Conservation (phyloP, 2,797 vertebrate species). For the Urocyon cinereoargenteus region DNA sequence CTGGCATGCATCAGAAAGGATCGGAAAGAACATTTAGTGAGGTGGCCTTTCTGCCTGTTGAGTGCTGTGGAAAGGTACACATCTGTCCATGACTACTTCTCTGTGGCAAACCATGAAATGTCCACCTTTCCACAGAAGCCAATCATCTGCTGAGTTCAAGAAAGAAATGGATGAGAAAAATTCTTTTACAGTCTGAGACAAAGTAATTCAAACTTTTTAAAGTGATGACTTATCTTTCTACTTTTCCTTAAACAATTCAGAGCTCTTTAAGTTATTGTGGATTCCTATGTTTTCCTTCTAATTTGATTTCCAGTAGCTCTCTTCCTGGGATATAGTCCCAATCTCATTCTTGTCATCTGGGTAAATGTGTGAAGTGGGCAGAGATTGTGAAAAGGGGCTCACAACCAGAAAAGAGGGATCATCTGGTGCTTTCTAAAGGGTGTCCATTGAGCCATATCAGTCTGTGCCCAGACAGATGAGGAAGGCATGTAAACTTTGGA, state of each 20-base stretch:
- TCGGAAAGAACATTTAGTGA: not conserved
- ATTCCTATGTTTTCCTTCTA: not conserved
- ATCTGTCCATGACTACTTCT: not conserved
- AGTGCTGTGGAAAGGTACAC: not conserved
- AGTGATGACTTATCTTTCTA: not conserved
- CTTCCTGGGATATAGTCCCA: not conserved
- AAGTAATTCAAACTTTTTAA: conserved; percentile 13
- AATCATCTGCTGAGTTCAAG: not conserved
- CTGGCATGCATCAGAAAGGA: not conserved
- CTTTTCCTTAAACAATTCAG: not conserved
- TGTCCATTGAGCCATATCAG: not conserved
- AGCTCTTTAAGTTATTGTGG: not conserved
- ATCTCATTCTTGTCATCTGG: conserved; percentile 1
- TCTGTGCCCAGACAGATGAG: not conserved
- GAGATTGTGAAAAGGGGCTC: not conserved
- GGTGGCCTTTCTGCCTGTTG: not conserved
- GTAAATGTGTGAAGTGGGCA: not conserved
- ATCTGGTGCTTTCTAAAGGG: not conserved
- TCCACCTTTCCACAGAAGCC: not conserved
- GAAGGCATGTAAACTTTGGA: not conserved
- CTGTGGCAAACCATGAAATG: not conserved
- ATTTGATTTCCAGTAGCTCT: not conserved
- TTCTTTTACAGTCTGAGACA: not conserved
- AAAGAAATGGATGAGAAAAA: not conserved
- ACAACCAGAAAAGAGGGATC: not conserved